Evolutionary conservation across 2,797 vertebrate genomes (phyloP).

Genomic region (Pristis pectinata): DNA sequence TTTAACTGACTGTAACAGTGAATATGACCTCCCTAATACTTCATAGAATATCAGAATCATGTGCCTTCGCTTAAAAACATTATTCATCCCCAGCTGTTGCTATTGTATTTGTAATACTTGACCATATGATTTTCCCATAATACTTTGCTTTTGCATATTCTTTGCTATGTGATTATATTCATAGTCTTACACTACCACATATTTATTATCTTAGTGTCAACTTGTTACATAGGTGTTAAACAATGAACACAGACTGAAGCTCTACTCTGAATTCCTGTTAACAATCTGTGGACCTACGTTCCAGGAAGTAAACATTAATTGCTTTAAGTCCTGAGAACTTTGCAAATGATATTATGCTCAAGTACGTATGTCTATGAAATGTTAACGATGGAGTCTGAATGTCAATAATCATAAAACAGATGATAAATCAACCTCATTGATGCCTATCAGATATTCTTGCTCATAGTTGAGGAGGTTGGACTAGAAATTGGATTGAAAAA

Average conservation of each 20-base stretch:
- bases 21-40: background rate
- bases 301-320: background rate
- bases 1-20: background rate
- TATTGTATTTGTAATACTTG: background rate
- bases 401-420: background rate
- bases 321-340: background rate
- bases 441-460: background rate
- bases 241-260: background rate
- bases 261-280: background rate
- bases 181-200: background rate
- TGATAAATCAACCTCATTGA: background rate
- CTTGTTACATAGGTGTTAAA: too few relatives aligned
- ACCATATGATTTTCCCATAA: background rate
- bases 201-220: background rate
- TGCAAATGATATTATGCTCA: background rate
- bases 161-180: background rate
- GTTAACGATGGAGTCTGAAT: background rate
- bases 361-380: background rate
- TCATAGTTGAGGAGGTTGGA: background rate
- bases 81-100: background rate
- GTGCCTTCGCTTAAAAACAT: background rate
- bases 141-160: background rate
- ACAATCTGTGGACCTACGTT: background rate
- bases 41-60: background rate
- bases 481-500: too few relatives aligned